Evolutionary conservation across 1,140 invertebrate genomes (phyloP).

Genomic region (Dinoponera quadriceps): DNA sequence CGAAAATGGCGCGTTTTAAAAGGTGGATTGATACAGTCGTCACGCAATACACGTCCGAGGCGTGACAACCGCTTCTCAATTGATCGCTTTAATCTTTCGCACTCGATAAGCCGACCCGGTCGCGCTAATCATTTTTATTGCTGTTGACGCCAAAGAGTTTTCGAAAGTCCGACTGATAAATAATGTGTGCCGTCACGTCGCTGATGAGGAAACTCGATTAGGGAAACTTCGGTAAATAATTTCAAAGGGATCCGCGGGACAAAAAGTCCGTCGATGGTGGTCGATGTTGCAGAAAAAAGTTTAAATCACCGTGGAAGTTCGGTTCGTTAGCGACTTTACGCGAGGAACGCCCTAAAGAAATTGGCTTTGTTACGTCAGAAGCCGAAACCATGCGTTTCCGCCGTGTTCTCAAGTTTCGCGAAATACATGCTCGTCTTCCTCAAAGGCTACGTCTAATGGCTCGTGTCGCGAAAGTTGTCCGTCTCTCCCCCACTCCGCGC

Average conservation of each 20-base stretch:
- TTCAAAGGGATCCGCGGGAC: not conserved
- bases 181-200: not conserved
- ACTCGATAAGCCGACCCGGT: not conserved
- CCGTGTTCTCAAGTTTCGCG: slow-evolving; percentile 12
- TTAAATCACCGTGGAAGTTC: slow-evolving; percentile 51
- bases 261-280: slow-evolving; percentile 21
- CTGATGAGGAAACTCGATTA: slow-evolving; percentile 16
- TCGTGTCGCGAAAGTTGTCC: slow-evolving; percentile 60
- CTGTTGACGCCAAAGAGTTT: not conserved
- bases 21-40: not conserved
- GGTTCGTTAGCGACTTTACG: slow-evolving; percentile 62
- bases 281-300: slow-evolving; percentile 52
- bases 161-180: slow-evolving; percentile 11
- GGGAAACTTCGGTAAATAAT: slow-evolving; percentile 8
- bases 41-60: not conserved
- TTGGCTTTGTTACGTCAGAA: slow-evolving; percentile 70
- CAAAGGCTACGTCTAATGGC: slow-evolving; percentile 66
- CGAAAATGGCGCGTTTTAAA: not conserved
- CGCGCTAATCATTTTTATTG: not conserved
- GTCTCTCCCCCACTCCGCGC: not conserved
- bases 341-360: slow-evolving; percentile 53
- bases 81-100: not conserved
- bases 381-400: slow-evolving; percentile 52
- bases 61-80: not conserved
- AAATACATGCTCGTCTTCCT: slow-evolving; percentile 57